These are phyloP conservation scores for Gymnopithys bicolor DNA, from an alignment of 2,797 vertebrate species.

Conservation along the genomic window DNA sequence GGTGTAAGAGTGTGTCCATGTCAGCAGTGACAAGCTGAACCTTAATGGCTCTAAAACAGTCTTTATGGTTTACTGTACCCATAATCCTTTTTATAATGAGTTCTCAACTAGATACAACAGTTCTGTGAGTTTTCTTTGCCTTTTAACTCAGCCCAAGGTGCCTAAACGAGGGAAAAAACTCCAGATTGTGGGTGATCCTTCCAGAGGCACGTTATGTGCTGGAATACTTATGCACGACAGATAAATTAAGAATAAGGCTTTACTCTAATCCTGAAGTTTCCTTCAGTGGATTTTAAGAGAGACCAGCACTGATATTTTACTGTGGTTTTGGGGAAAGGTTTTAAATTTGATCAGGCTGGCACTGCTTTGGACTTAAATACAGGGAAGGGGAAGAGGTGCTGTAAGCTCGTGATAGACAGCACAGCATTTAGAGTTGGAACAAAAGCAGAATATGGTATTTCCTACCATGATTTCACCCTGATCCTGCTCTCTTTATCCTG, in stretches of 20 bases:
- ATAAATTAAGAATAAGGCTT: constrained; percentile 38
- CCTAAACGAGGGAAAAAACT: neutral
- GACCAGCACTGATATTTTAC: constrained; percentile 1
- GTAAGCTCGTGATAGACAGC: rapidly evolving
- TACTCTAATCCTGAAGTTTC: constrained; percentile 44
- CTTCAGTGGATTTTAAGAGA: constrained; percentile 43
- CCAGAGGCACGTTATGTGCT: neutral
- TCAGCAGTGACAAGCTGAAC: constrained; percentile 64
- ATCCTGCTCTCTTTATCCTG: neutral
- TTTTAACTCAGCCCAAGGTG: constrained; percentile 42
- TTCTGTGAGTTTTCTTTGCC: neutral
- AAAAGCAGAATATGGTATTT: neutral
- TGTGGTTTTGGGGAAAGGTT: neutral
- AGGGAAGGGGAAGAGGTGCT: neutral
- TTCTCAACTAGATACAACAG: neutral
- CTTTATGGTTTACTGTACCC: constrained; percentile 47
- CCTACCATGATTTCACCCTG: neutral
- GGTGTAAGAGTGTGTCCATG: constrained; percentile 38
- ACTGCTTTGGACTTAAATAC: neutral
- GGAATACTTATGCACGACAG: neutral
- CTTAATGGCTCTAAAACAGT: constrained; percentile 62
- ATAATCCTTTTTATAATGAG: constrained; percentile 59
- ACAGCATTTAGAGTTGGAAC: neutral
- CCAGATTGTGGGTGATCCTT: constrained; percentile 31
- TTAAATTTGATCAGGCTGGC: neutral